Evolutionary conservation across 2,113 vertebrate species (phyloP), one percentile per base, ranked within the genome.

Genomic region (Dermatemys mawii): DNA sequence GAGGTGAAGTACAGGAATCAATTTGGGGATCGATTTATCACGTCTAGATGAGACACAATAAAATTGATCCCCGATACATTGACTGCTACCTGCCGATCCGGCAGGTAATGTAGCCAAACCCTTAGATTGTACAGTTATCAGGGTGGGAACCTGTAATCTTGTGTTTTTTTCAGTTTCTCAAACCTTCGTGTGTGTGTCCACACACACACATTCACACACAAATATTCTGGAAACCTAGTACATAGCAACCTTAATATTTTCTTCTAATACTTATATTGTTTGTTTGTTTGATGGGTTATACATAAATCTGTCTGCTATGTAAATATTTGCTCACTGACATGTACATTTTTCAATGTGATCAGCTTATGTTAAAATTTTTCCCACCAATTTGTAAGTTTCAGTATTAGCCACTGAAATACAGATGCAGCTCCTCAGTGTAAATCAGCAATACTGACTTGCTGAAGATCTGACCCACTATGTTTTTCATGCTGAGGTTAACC

Each of bases 131-230:
- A 78, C 93, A 76, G 86, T 96, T 91, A 12, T 89, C 21, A 79
- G 84, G 88, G 86, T 91, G 93, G 96, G 92, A 86, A 94, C 84
- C n/a, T 92, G 44, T 78, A 88, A 93, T 63, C 83, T 50, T 76
- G 19, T 49, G 75, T 1, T n/a, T n/a, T n/a, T n/a, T n/a, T n/a
- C n/a, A n/a, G n/a, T n/a, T n/a, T n/a, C n/a, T n/a, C n/a, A n/a
- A n/a, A n/a, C n/a, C n/a, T n/a, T n/a, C n/a, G n/a, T n/a, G n/a
- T n/a, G n/a, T n/a, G n/a, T n/a, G n/a, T n/a, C n/a, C n/a, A n/a
- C n/a, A n/a, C n/a, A n/a, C n/a, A n/a, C n/a, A n/a, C n/a, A n/a
- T n/a, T n/a, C n/a, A n/a, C 76, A 63, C 29, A 70, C 83, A 60
- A 51, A 1, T 10, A 60, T 83, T 81, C 60, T 81, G n/a, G 21